Conservation (phyloP, 2,113 vertebrate genomes). For the Trichechus manatus region DNA sequence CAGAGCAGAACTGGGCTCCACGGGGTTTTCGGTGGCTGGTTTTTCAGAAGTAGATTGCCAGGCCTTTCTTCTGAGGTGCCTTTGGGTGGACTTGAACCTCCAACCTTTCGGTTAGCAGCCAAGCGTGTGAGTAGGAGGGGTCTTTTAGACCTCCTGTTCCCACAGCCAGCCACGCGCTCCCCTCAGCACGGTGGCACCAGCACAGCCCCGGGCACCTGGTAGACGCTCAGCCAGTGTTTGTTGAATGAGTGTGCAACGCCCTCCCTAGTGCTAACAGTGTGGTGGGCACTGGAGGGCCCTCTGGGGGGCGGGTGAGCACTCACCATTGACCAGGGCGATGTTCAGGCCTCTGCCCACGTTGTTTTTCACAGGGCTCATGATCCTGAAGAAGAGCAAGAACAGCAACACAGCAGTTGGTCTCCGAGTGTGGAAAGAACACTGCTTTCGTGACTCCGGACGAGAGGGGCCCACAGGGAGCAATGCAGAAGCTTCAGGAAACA, state of each 20-base stretch:
- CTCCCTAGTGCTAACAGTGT: fast-evolving
- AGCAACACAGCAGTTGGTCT: not conserved
- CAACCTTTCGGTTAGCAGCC: not conserved
- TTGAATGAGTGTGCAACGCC: fast-evolving
- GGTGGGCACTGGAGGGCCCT: not conserved
- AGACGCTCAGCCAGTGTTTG: not conserved
- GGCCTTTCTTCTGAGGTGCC: not conserved
- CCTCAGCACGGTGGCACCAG: not conserved
- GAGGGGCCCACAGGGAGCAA: fast-evolving
- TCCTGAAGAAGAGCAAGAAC: slow-evolving; percentile 83
- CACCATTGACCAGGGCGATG: slow-evolving; percentile 92
- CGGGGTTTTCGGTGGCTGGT: not conserved
- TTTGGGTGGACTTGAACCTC: not conserved
- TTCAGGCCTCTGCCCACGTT: slow-evolving; percentile 93
- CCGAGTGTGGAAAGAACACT: not conserved
- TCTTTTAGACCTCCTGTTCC: not conserved
- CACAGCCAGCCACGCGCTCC: not conserved
- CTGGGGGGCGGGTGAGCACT: slow-evolving; percentile 69
- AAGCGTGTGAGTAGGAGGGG: not conserved
- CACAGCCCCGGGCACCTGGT: not conserved
- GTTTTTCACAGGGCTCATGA: slow-evolving; percentile 92
- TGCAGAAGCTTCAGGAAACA: not conserved
- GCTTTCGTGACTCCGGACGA: not conserved
- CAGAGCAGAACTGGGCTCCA: not conserved
- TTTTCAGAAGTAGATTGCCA: not conserved